These are phyloP conservation scores for Torymus texanus DNA, from an alignment of 2,888 invertebrate species.

Conservation along the genomic window DNA sequence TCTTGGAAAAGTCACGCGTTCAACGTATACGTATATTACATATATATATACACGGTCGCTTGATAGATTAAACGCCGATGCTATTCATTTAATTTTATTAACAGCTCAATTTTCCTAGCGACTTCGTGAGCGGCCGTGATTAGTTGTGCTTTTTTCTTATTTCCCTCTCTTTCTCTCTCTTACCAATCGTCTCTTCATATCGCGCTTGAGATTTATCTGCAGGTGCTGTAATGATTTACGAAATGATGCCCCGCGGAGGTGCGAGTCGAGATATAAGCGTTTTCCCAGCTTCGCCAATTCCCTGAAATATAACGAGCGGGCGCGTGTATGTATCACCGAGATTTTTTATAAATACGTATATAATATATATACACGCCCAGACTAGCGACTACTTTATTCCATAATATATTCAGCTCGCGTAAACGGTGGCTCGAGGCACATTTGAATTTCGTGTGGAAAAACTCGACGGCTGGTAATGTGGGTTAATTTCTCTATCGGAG, in stretches of 20 bases:
- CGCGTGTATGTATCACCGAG: neutral
- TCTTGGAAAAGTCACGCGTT: slow-evolving; percentile 14
- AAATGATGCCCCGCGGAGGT: slow-evolving; percentile 4
- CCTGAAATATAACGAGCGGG: neutral
- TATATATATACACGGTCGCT: neutral
- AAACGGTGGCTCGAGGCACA: neutral
- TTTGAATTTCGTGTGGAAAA: slow-evolving; percentile 12
- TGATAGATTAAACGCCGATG: neutral
- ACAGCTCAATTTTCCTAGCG: slow-evolving; percentile 14
- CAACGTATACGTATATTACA: no score
- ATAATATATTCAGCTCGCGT: slow-evolving; percentile 18
- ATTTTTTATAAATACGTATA: neutral
- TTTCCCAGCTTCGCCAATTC: neutral
- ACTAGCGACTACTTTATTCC: neutral
- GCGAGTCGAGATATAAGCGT: neutral
- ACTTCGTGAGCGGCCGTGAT: neutral
- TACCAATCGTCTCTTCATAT: neutral
- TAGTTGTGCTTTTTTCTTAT: no score
- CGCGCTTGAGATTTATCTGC: neutral
- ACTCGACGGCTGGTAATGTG: neutral
- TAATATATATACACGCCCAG: no score
- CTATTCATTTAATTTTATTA: slow-evolving; percentile 24
- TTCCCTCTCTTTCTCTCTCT: no score
- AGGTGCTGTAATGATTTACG: neutral
- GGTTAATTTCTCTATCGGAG: slow-evolving; percentile 13